Evolutionary conservation across 2,797 vertebrate genomes (phyloP), one percentile per base, ranked within the genome.

Genomic region (Morelia viridis): DNA sequence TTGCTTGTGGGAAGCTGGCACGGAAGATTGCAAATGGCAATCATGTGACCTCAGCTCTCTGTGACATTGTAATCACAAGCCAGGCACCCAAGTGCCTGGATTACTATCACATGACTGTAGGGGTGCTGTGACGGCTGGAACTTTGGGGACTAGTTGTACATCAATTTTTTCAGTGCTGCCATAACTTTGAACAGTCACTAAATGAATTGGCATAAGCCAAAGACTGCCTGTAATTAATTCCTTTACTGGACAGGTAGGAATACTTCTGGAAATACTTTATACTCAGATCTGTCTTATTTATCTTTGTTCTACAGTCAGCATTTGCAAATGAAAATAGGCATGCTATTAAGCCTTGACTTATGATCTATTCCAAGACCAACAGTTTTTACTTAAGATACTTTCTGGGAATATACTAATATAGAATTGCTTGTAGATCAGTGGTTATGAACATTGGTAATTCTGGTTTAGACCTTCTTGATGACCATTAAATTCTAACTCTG

Each of bases 341-440:
- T 80, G 35, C 41, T 80, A 80, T 80, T 80, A 80, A 80, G 19
- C 22, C 4, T 80, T 80, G 76, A 80, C 46, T 46, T 46, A 24
- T 46, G 76, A 80, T 46, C 22, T 46, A 46, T 80, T 46, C 76
- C 76, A 41, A 80, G 35, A 80, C 19, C 17, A 46, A 80, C 71
- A 87, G 56, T 35, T 65, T 0, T 85, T 61, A 62, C 84, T 91
- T 17, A 80, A 87, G 71, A 24, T 88, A 80, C 10, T 85, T 26
- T n/a, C 50, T 76, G 19, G 28, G 17, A 89, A 56, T 60, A 89
- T 80, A 92, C 76, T 17, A 41, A 92, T 91, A 89, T 56, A 90
- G 53, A 71, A 83, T 6, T 64, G 95, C 24, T 57, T 68, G 0
- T 89, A 62, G 22, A 56, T 89, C 0, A 50, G 57, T 93, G 41